phyloP scores from a whole-genome alignment of 2,888 invertebrate genomes.

The Lepidocyrtoides sp. region DNA sequence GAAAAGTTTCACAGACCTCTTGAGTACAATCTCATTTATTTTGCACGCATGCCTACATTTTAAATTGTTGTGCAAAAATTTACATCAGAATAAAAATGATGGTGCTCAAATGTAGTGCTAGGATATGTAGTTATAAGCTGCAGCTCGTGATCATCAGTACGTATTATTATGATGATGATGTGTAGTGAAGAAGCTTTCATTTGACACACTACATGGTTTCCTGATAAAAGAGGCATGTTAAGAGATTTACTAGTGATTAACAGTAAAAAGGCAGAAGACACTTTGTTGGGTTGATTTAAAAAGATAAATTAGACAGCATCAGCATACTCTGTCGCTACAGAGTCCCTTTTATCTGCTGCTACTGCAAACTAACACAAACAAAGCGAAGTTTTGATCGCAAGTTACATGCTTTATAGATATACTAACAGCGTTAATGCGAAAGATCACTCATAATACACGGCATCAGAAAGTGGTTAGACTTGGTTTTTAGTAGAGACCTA shows the following conservation, averaged over 20 bases:
- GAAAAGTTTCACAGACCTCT: background rate
- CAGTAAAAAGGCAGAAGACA: conserved; percentile 47
- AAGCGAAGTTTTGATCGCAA: no score
- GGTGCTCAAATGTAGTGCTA: background rate
- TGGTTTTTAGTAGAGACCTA: background rate
- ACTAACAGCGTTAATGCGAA: background rate
- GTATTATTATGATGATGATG: background rate
- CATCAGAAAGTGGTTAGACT: background rate
- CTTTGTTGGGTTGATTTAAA: conserved; percentile 60
- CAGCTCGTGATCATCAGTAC: background rate
- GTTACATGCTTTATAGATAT: no score
- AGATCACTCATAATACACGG: no score
- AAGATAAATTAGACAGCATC: conserved; percentile 35
- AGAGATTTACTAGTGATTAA: conserved; percentile 31
- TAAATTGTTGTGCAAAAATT: background rate
- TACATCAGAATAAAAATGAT: background rate
- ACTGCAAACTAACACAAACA: background rate
- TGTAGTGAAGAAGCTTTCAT: conserved; percentile 35
- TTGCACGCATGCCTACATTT: no score
- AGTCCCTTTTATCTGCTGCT: conserved; percentile 23
- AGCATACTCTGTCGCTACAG: no score
- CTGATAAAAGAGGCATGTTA: conserved; percentile 5
- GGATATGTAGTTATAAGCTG: background rate
- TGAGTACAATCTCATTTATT: background rate
- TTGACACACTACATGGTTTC: conserved; percentile 40